phyloP scores from a whole-genome alignment of 2,113 vertebrate genomes.

The Microcebus griseorufus region DNA sequence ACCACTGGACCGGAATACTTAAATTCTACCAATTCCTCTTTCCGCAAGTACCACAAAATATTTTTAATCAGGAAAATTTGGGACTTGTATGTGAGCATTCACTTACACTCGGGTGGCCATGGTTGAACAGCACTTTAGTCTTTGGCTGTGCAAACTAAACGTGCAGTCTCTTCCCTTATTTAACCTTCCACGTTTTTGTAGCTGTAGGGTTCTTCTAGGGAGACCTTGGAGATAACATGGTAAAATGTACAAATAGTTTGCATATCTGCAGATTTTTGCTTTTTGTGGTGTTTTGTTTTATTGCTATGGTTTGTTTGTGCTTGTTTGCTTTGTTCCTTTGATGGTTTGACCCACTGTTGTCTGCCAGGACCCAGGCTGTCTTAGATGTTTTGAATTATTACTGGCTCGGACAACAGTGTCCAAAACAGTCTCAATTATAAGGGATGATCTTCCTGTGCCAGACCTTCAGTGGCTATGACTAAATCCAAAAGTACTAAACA shows the following conservation, averaged over 20 bases:
- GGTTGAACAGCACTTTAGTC: neutral
- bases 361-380: neutral
- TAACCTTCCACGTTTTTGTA: neutral
- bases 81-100: neutral
- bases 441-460: neutral
- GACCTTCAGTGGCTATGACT: neutral
- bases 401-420: neutral
- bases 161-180: neutral
- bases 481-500: neutral
- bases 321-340: neutral
- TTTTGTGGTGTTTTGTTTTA: neutral
- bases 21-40: neutral
- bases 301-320: neutral
- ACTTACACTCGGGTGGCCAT: fast-evolving
- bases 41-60: neutral
- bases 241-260: neutral
- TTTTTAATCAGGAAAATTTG: neutral
- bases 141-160: fast-evolving
- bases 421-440: neutral
- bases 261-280: neutral
- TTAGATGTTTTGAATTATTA: neutral
- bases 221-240: neutral
- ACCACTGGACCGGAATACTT: neutral
- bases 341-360: neutral
- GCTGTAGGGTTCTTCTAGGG: neutral